Evolutionary conservation across 2,888 invertebrate species (phyloP), one percentile per base, ranked within the genome.

Genomic region (Stenodera caucasica): DNA sequence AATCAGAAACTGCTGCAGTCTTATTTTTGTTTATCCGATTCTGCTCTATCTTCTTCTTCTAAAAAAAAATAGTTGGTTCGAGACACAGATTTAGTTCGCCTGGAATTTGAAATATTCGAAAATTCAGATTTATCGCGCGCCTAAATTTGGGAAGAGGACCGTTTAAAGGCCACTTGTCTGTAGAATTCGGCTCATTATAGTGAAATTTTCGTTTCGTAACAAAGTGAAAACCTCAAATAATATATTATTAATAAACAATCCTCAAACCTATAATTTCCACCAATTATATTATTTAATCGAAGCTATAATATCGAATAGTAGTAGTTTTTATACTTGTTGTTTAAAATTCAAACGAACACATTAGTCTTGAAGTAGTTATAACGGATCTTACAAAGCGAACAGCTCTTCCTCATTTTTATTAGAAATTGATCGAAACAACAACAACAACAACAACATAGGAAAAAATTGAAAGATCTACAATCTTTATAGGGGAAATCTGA

Each of bases 371-470:
- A 3, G 40, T 40, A 40, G 2, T 40, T 40, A 40, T 40, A 40
- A 18, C 40, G 40, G 40, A 21, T 21, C 5, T 21, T 21, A 5
- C 11, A 18, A 21, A 11, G 11, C 1, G 15, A 45, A 45, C 45
- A 45, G 8, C 21, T 45, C 45, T 45, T 45, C 45, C 45, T 45
- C 45, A 45, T 45, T 45, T 45, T 45, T 45, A 40, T 45, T 45
- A 21, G 21, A 45, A 45, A 12, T 21, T 45, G 45, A 45, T 45
- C 21, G 3, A 45, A 45, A n/a, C n/a, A n/a, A n/a, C n/a, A n/a
- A n/a, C n/a, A n/a, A n/a, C n/a, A n/a, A n/a, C n/a, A n/a, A n/a
- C 12, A 4, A 45, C 45, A 15, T 14, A 37, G 7, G 4, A 21
- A 45, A 11, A 21, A 45, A 11, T 3, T 1, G 9, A 18, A 21